Evolutionary conservation across 2,797 vertebrate genomes (phyloP).

Genomic region (Gila robusta): DNA sequence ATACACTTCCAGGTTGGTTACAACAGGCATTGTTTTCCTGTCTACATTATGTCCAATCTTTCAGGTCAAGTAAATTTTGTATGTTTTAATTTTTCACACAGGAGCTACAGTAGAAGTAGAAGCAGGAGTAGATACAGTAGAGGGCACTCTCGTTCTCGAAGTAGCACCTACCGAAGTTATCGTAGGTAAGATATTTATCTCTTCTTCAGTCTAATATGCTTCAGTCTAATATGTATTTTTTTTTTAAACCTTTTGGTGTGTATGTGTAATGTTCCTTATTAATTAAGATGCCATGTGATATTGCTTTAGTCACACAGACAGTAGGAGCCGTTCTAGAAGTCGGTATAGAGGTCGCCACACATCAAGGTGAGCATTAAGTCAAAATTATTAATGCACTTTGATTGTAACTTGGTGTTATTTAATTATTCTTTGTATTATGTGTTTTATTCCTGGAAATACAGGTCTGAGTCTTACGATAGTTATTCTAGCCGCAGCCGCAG

Average conservation of each 20-base stretch:
- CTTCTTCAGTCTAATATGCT: neutral
- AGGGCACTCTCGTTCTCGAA: conserved; percentile 84
- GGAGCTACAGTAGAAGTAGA: conserved; percentile 90
- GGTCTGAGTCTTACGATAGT: conserved; percentile 91
- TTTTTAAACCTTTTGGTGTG: neutral
- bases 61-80: neutral
- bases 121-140: conserved; percentile 85
- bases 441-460: conserved; percentile 68
- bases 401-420: neutral
- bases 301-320: conserved; percentile 82
- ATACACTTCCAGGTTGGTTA: conserved; percentile 86
- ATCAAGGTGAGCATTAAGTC: conserved; percentile 83
- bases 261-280: neutral
- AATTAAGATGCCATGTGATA: neutral
- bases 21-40: neutral
- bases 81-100: conserved; percentile 64
- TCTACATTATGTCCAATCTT: neutral
- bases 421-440: neutral
- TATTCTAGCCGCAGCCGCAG: conserved; percentile 89
- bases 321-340: conserved; percentile 91
- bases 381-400: neutral
- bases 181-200: conserved; percentile 71
- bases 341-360: conserved; percentile 84
- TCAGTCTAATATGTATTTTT: too few species aligned
- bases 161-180: conserved; percentile 90